Evolutionary conservation across 2,888 invertebrate genomes (phyloP), one percentile per base, ranked within the genome.

Genomic region (Mesoligia furuncula): DNA sequence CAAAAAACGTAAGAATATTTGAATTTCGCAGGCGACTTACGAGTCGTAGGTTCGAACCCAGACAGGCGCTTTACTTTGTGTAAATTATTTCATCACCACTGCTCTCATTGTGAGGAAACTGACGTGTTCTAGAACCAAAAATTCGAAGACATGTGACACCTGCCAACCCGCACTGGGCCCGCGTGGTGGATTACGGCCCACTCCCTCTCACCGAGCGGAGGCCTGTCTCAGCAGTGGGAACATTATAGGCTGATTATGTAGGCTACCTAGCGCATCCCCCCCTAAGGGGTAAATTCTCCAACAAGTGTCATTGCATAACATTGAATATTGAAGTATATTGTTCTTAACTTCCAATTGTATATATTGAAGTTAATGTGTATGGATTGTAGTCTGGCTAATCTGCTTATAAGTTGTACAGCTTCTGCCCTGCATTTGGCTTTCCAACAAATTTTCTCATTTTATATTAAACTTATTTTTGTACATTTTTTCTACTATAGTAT

Each of bases 401-500:
- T 54, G 36, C 31, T 39, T 24, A 0, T 8, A 62, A 59, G 31
- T 69, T 71, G 20, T 79, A 62, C 13, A 67, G 27, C 24, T 48
- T 65, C 62, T 51, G 36, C 27, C 15, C 31, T 68, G 70, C 64
- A 64, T 71, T 73, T 51, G n/a, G 54, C 42, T 39, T 75, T 79
- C 11, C 5, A 70, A 31, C 8, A 54, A 9, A 57, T 48, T 7
- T 31, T 54, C 17, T 20, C 17, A 48, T 20, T 65, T 59, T 61
- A 54, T 31, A 59, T 54, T 31, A 27, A 48, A 20, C 20, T 51
- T 70, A 66, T 73, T 70, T 76, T 80, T 84, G 36, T 83, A 81
- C 15, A 62, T 39, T 24, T 24, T 79, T 73, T 77, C 61, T 84
- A 83, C 61, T 54, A 0, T 84, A 76, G 76, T 51, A 59, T 73